Evolutionary conservation across 2,888 invertebrate genomes (phyloP).

Genomic region (Erynnis tages): DNA sequence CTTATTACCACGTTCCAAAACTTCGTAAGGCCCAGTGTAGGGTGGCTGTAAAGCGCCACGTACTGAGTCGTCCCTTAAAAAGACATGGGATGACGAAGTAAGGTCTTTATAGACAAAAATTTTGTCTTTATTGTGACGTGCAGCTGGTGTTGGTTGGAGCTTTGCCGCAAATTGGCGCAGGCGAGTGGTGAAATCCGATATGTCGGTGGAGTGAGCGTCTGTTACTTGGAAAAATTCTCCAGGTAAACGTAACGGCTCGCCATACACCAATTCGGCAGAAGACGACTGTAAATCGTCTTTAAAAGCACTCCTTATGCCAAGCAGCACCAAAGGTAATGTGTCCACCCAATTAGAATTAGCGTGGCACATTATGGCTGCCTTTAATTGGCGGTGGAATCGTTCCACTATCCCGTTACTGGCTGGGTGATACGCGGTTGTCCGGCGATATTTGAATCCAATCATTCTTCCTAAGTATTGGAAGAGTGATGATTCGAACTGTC

Average conservation of each 20-base stretch:
- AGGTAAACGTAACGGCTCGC: neutral
- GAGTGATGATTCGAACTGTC: constrained; percentile 41
- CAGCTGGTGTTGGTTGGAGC: neutral
- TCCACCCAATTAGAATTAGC: no score
- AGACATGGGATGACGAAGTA: no score
- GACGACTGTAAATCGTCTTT: neutral
- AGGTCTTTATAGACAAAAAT: no score
- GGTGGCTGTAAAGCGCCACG: neutral
- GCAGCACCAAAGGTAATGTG: neutral
- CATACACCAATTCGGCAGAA: neutral
- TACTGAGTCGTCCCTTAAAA: neutral
- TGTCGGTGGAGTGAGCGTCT: neutral
- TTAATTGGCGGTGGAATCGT: no score
- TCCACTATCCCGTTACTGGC: no score
- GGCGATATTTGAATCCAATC: constrained; percentile 31
- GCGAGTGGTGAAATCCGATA: neutral
- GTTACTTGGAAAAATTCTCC: neutral
- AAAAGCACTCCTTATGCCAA: neutral
- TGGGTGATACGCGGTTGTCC: constrained; percentile 30
- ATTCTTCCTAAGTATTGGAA: constrained; percentile 30
- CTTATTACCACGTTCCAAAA: neutral
- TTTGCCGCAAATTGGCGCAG: neutral
- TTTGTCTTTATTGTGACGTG: no score
- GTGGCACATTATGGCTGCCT: no score
- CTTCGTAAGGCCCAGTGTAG: neutral